Base-by-base conservation (phyloP, 2,797 vertebrate genomes). In the Cossypha polioptera region DNA sequence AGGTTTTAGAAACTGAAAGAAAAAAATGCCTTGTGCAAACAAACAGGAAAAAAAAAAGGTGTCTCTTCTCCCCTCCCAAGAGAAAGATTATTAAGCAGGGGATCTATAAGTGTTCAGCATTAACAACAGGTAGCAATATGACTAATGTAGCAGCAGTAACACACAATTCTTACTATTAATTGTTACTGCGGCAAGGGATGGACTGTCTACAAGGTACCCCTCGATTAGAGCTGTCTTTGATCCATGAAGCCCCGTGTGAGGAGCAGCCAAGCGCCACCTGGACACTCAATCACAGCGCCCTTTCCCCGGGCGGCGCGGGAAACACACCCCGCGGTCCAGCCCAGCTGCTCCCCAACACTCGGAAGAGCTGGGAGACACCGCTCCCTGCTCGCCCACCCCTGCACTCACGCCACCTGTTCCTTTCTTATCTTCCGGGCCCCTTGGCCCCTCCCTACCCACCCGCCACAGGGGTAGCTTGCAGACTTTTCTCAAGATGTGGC, bases 311-410 rank as follows among this genome's bases (percentile, higher is more conserved):
- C n/a, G 10, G 50, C 7, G 1, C 1, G 0, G 28, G 33, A 18
- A 47, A 48, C 40, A 35, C 15, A 35, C 16, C 0, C 16, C 26
- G 36, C 6, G 19, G 1, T 4, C 19, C 10, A 51, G 79, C 48
- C 43, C 83, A 71, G 54, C 61, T 45, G 59, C 33, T 42, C 31
- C 29, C 59, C 0, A 0, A 5, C 63, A 28, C 45, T 11, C 28
- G 1, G 10, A 17, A 11, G 6, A 31, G 7, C 24, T 8, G 0
- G 0, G 5, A 7, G 14, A 28, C 17, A 19, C 2, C 1, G 0
- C 38, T 29, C 4, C 45, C 50, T 5, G 0, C 4, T 16, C 12
- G 22, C 38, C 22, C 36, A 4, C 5, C 16, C 45, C 12, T 0
- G 3, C 29, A 5, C 18, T 42, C 13, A 13, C 1, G 19, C 28